Evolutionary conservation across 2,797 vertebrate species (phyloP).

Genomic region (Novumbra hubbsi): DNA sequence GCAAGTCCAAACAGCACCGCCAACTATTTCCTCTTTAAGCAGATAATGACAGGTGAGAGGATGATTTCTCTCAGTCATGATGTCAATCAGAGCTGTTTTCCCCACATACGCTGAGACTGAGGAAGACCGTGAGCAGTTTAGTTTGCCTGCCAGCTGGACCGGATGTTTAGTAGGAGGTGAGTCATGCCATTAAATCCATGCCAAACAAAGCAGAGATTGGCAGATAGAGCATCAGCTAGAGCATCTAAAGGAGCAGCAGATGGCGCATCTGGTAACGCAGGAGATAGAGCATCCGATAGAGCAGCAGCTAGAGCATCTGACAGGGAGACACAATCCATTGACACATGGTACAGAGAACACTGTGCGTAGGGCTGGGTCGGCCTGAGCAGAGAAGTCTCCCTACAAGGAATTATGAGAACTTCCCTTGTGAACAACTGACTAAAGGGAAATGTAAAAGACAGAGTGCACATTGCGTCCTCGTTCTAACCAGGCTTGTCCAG

Average conservation of each 20-base stretch:
- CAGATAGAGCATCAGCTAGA: constrained; percentile 5
- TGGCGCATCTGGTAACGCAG: constrained; percentile 16
- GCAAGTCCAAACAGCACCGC: constrained; percentile 32
- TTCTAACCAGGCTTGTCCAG: constrained; percentile 5
- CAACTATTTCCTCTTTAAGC: constrained; percentile 12
- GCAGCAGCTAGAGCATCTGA: constrained; percentile 21
- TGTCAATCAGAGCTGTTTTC: constrained; percentile 41
- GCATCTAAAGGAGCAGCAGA: constrained; percentile 22
- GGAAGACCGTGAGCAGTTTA: constrained; percentile 31
- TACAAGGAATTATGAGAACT: constrained; percentile 39
- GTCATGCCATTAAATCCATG: constrained; percentile 41
- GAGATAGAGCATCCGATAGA: constrained; percentile 19
- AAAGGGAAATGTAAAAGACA: constrained; percentile 30
- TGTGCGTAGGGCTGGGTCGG: constrained; percentile 25
- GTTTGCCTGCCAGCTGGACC: constrained; percentile 56
- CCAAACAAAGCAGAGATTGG: background rate
- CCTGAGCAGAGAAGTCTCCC: constrained; percentile 34
- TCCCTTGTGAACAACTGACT: constrained; percentile 28
- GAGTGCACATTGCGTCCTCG: background rate
- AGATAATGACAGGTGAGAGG: constrained; percentile 44
- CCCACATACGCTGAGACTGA: constrained; percentile 28
- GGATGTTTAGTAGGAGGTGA: constrained; percentile 39
- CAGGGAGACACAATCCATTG: constrained; percentile 18
- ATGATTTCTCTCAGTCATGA: constrained; percentile 39
- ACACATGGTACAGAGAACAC: constrained; percentile 19